Evolutionary conservation across 2,113 vertebrate genomes (phyloP).

Genomic region (Onychostoma macrolepis): DNA sequence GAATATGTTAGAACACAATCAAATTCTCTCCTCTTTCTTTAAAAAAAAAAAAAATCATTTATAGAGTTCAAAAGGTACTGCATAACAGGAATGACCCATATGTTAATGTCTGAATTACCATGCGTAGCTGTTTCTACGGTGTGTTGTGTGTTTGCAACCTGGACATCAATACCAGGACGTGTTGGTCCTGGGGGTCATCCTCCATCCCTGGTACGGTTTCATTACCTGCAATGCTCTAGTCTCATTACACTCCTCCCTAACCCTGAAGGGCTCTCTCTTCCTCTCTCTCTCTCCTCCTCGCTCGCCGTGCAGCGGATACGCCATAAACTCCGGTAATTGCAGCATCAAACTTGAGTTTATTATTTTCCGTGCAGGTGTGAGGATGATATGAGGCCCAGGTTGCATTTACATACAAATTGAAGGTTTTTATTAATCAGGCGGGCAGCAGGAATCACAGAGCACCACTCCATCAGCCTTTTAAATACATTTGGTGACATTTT

Average conservation of each 20-base stretch:
- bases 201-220: slow-evolving; percentile 22
- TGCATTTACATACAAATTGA: slow-evolving; percentile 99
- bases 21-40: slow-evolving; percentile 2
- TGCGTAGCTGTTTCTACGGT: slow-evolving; percentile 15
- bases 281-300: not conserved
- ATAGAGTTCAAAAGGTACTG: not conserved
- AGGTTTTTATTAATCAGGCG: slow-evolving; percentile 99
- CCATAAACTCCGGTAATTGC: slow-evolving; percentile 99
- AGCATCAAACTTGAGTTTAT: slow-evolving; percentile 99
- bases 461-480: slow-evolving; percentile 99
- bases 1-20: not conserved
- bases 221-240: slow-evolving; percentile 27
- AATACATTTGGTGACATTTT: slow-evolving; percentile 99
- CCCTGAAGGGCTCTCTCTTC: slow-evolving; percentile 25
- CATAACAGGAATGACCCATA: slow-evolving; percentile 4
- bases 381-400: slow-evolving; percentile 95
- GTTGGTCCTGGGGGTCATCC: slow-evolving; percentile 29
- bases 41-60: too few relatives aligned
- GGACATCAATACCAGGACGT: slow-evolving; percentile 23
- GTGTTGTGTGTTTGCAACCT: slow-evolving; percentile 29
- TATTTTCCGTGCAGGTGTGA: slow-evolving; percentile 98
- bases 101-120: slow-evolving; percentile 26
- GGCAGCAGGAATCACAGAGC: slow-evolving; percentile 98
- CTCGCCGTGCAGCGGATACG: slow-evolving; percentile 79
- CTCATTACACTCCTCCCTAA: slow-evolving; percentile 39